A percentile compares a stretch with the other conserved stretches of the same genome.
phyloP scores from a whole-genome alignment of 2,888 invertebrate species.

The Drosophila mayaguana region DNA sequence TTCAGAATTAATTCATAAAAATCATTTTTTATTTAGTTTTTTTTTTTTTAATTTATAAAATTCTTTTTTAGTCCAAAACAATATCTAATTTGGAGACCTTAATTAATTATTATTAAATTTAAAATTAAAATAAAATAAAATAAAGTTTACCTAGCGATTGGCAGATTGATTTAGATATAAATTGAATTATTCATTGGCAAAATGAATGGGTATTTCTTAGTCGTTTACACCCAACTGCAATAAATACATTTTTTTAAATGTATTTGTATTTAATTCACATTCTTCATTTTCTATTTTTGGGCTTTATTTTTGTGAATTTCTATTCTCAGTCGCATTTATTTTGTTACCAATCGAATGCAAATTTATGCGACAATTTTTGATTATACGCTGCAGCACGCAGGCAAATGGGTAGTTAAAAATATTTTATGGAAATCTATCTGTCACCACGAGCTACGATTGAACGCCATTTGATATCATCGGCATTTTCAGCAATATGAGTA shows the following conservation, averaged over 20 bases:
- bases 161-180: too few relatives aligned
- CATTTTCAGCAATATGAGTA: constrained; percentile 10
- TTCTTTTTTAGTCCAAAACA: too few relatives aligned
- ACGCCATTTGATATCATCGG: constrained; percentile 20
- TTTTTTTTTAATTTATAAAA: too few relatives aligned
- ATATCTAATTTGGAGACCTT: too few relatives aligned
- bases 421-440: not conserved
- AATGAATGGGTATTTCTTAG: not conserved
- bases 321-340: not conserved
- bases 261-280: not conserved
- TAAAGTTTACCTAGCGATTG: too few relatives aligned
- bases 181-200: too few relatives aligned
- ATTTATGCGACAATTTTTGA: not conserved
- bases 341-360: not conserved
- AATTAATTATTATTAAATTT: too few relatives aligned
- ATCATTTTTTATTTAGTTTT: too few relatives aligned
- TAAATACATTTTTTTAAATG: too few relatives aligned
- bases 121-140: too few relatives aligned
- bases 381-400: constrained; percentile 19
- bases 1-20: too few relatives aligned
- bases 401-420: constrained; percentile 23
- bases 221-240: not conserved
- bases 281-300: not conserved
- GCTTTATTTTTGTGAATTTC: not conserved
- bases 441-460: constrained; percentile 27